phyloP scores from a whole-genome alignment of 2,113 vertebrate genomes.

The Turdus rufiventris region DNA sequence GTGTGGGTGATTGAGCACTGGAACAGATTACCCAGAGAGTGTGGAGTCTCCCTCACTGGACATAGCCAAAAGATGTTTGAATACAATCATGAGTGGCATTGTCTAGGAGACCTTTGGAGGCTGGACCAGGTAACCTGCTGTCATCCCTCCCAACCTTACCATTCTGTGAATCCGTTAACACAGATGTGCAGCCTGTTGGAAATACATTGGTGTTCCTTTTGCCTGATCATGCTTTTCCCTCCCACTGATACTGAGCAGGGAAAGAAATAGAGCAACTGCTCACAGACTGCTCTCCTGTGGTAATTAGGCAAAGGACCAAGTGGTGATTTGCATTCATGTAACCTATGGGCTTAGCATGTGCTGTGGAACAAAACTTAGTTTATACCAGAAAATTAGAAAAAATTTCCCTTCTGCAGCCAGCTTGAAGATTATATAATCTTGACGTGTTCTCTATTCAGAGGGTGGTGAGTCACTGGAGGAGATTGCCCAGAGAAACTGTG shows the following conservation, averaged over 20 bases:
- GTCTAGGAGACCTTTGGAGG: background rate
- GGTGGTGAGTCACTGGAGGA: background rate
- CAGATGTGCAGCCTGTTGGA: background rate
- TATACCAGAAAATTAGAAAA: background rate
- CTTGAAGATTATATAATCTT: background rate
- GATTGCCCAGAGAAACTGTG: background rate
- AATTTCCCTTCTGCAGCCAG: background rate
- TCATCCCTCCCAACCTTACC: background rate
- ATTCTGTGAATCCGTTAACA: rapidly evolving
- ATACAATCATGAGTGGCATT: background rate
- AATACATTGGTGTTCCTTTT: background rate
- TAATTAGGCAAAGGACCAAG: background rate
- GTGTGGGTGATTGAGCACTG: background rate
- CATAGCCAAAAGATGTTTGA: background rate
- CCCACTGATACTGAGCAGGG: background rate
- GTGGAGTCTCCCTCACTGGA: background rate
- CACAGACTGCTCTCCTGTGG: background rate
- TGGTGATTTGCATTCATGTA: background rate
- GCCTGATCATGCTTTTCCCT: background rate
- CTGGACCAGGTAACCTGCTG: background rate
- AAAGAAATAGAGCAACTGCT: background rate
- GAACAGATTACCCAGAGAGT: background rate
- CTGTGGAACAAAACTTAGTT: background rate
- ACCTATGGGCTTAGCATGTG: background rate
- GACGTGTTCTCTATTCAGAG: background rate